phyloP scores from a whole-genome alignment of 2,113 vertebrate species.

The Tinamus guttatus region DNA sequence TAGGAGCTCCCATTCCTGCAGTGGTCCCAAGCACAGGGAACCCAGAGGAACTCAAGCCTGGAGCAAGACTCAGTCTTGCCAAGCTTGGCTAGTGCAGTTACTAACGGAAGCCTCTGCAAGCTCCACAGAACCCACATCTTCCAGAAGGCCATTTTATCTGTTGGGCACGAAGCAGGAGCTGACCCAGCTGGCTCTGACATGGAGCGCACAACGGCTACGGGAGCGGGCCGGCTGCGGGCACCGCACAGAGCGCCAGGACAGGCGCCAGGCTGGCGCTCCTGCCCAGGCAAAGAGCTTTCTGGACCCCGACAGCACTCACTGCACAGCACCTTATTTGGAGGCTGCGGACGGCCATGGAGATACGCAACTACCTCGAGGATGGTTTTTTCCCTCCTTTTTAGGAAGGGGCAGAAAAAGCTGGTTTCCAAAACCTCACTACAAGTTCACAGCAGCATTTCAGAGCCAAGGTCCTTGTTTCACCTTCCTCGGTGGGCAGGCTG shows the following conservation, averaged over 20 bases:
- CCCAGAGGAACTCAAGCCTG: fast-evolving
- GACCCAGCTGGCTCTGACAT: fast-evolving
- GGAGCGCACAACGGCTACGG: fast-evolving
- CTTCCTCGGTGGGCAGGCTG: not conserved
- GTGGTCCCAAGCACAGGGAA: fast-evolving
- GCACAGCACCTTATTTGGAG: constrained; percentile 67
- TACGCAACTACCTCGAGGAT: constrained; percentile 58
- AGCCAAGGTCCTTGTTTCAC: not conserved
- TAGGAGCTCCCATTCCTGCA: not conserved
- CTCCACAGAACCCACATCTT: not conserved
- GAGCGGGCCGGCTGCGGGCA: not conserved
- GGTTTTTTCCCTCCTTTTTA: constrained; percentile 66
- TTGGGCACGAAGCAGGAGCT: not conserved
- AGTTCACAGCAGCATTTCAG: not conserved
- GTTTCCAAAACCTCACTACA: constrained; percentile 45
- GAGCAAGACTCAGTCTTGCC: fast-evolving
- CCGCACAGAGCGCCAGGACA: not conserved
- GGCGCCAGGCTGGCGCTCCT: not conserved
- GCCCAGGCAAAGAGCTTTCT: not conserved
- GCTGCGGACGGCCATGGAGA: not conserved
- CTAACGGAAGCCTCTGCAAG: not conserved
- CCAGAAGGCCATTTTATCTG: fast-evolving
- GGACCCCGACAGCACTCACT: not conserved
- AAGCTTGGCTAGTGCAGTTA: fast-evolving
- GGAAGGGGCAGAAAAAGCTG: constrained; percentile 53